Evolutionary conservation across 2,797 vertebrate species (phyloP).

Genomic region (Ctenochaetus hawaiiensis): DNA sequence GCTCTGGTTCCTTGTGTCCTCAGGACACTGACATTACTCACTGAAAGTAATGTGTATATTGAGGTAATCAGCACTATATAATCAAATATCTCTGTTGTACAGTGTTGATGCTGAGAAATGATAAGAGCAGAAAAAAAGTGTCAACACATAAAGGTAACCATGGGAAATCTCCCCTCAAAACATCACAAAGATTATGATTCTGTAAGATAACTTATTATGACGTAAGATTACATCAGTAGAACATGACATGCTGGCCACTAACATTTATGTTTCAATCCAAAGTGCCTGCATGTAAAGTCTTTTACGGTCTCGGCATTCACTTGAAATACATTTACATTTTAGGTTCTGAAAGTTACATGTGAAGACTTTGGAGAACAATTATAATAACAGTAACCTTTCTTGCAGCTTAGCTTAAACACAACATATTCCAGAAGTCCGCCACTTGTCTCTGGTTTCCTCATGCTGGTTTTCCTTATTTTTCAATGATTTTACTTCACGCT

Average conservation of each 20-base stretch:
- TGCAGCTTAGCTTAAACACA: slow-evolving; percentile 26
- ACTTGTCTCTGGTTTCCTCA: slow-evolving; percentile 64
- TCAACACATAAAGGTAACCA: not conserved
- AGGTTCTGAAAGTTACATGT: slow-evolving; percentile 25
- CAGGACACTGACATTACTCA: not conserved
- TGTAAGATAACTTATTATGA: not conserved
- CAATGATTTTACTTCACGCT: slow-evolving; percentile 42
- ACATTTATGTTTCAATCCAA: not conserved
- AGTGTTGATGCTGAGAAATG: not conserved
- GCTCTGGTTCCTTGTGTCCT: not conserved
- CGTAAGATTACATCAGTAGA: not conserved
- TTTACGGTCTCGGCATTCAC: not conserved
- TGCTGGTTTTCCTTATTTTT: slow-evolving; percentile 49
- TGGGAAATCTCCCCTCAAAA: not conserved
- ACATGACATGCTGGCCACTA: not conserved
- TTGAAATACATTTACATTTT: not conserved
- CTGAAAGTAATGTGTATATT: not conserved
- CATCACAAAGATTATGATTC: not conserved
- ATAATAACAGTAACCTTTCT: slow-evolving; percentile 2
- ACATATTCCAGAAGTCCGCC: slow-evolving; percentile 25
- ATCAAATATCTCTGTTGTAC: not conserved
- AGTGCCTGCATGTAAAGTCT: not conserved
- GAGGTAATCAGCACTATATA: not conserved
- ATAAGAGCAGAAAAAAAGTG: no score
- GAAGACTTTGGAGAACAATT: slow-evolving; percentile 4